Evolutionary conservation across 2,797 vertebrate genomes (phyloP).

Genomic region (Linurgus olivaceus): DNA sequence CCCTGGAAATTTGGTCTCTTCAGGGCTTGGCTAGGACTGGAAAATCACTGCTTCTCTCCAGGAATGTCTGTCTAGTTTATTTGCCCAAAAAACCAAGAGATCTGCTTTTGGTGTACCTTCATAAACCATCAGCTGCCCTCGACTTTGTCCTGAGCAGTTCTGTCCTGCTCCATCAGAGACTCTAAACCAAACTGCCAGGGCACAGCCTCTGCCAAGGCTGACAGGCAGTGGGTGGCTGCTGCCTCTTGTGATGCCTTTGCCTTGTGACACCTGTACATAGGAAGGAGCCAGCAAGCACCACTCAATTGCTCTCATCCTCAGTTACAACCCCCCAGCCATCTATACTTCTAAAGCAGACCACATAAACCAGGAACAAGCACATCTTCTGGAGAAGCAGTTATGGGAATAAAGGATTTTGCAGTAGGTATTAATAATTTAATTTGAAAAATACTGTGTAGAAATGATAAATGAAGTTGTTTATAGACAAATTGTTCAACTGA

Average conservation of each 20-base stretch:
- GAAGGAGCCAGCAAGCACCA: not conserved
- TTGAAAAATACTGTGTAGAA: not conserved
- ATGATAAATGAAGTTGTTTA: not conserved
- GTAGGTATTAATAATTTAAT: not conserved
- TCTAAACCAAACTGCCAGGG: not conserved
- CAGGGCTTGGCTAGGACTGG: not conserved
- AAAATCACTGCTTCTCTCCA: not conserved
- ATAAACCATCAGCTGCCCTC: not conserved
- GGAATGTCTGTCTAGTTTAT: not conserved
- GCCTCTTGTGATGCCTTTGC: not conserved
- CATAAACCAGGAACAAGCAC: not conserved
- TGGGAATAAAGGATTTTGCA: not conserved
- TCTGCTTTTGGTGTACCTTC: not conserved
- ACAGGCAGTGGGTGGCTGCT: not conserved
- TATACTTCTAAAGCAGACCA: not conserved
- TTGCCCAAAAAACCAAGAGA: not conserved
- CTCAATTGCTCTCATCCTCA: not conserved
- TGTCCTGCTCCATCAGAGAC: not conserved
- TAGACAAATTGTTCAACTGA: not conserved
- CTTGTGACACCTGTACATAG: not conserved
- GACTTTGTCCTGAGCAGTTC: rapidly evolving
- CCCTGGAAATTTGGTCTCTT: not conserved
- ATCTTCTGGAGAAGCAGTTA: not conserved
- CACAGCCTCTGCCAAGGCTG: not conserved
- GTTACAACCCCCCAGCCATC: not conserved